phyloP scores from a whole-genome alignment of 2,113 vertebrate genomes.

The Puffinus mauretanicus region DNA sequence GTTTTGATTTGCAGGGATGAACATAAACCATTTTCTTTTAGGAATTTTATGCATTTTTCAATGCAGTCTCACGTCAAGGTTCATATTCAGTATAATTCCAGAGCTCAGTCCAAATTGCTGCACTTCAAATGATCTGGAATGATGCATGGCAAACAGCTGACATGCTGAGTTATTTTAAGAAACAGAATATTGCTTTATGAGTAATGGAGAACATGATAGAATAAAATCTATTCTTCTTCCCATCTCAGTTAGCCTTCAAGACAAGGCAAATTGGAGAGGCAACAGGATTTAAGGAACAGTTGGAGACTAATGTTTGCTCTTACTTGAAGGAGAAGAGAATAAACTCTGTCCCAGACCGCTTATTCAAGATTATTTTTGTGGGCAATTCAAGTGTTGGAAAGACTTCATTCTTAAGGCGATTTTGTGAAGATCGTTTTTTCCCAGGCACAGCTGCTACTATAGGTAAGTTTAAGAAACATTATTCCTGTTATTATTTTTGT shows the following conservation, averaged over 20 bases:
- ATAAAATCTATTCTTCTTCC: neutral
- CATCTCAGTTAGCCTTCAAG: neutral
- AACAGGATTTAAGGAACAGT: neutral
- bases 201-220: neutral
- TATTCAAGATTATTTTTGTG: conserved; percentile 91
- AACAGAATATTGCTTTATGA: neutral
- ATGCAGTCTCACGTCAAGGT: neutral
- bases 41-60: neutral
- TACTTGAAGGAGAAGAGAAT: conserved; percentile 69
- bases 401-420: conserved; percentile 86
- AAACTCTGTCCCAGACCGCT: conserved; percentile 73
- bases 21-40: neutral
- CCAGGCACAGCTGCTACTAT: conserved; percentile 84
- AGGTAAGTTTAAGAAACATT: conserved; percentile 77
- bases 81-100: neutral
- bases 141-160: neutral
- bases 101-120: neutral
- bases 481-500: neutral
- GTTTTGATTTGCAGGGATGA: neutral
- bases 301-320: conserved; percentile 15
- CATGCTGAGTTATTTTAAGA: conserved; percentile 8
- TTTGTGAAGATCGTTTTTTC: conserved; percentile 85
- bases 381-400: conserved; percentile 92
- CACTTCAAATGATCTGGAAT: neutral
- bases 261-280: neutral